Conservation (phyloP, 2,888 invertebrate genomes). For the Dryobotodes eremita region DNA sequence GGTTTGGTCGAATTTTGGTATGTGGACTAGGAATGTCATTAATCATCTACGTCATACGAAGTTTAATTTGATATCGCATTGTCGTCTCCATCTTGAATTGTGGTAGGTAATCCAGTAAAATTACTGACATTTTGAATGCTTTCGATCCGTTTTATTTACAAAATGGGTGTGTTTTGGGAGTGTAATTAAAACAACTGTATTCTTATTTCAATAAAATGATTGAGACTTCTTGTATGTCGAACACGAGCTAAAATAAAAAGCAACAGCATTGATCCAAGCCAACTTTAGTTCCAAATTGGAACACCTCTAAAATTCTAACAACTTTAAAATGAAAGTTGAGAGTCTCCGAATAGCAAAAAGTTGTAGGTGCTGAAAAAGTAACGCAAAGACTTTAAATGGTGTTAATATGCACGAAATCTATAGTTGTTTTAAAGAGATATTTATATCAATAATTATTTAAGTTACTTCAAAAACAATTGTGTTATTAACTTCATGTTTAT, state of each 20-base stretch:
- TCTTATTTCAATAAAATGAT: not conserved
- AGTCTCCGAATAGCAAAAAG: not conserved
- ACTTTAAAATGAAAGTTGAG: slow-evolving; percentile 5
- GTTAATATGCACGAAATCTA: not conserved
- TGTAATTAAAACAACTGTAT: not conserved
- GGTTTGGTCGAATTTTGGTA: not conserved
- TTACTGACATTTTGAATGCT: too few species aligned
- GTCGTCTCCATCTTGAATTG: not conserved
- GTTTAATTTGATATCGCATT: not conserved
- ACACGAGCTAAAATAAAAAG: not conserved
- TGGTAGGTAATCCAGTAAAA: not conserved
- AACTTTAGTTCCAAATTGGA: slow-evolving; percentile 7
- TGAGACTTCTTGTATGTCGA: not conserved
- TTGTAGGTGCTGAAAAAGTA: too few species aligned
- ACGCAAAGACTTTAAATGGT: not conserved
- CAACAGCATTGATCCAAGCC: slow-evolving; percentile 11
- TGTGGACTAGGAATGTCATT: not conserved
- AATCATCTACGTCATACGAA: not conserved
- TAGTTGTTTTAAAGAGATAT: not conserved
- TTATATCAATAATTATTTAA: not conserved
- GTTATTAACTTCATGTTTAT: not conserved
- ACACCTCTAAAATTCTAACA: slow-evolving; percentile 18
- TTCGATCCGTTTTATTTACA: not conserved
- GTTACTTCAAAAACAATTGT: not conserved
- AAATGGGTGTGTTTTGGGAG: not conserved